A percentile compares a stretch with the other conserved stretches of the same genome.
phyloP scores from a whole-genome alignment of 2,797 vertebrate species.

The Natrix natrix region DNA sequence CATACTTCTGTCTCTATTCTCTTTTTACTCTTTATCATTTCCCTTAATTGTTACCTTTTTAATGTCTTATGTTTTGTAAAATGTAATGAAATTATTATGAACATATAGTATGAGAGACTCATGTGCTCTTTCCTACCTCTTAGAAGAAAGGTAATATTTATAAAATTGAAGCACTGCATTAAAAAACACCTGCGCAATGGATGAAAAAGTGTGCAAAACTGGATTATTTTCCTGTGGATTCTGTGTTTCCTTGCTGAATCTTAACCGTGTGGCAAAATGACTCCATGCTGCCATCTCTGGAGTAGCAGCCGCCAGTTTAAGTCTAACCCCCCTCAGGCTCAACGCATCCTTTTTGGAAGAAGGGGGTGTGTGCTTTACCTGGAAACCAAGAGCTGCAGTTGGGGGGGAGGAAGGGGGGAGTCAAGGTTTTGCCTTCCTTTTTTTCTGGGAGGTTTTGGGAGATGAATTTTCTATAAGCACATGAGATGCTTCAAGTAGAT shows the following conservation, averaged over 20 bases:
- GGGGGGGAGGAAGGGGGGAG: too few relatives aligned
- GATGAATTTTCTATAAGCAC: background rate
- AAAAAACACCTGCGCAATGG: background rate
- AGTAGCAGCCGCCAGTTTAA: accelerated
- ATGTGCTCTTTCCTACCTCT: background rate
- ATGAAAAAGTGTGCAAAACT: accelerated
- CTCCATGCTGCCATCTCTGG: background rate
- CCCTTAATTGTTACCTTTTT: too few relatives aligned
- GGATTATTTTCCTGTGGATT: background rate
- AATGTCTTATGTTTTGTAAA: too few relatives aligned
- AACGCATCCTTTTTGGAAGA: background rate
- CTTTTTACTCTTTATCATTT: too few relatives aligned
- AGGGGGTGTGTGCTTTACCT: too few relatives aligned
- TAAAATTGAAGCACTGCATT: background rate
- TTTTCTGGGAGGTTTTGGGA: background rate
- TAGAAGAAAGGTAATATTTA: background rate
- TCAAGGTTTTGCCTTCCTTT: background rate
- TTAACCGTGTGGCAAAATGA: background rate
- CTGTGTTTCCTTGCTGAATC: background rate
- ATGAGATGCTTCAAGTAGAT: background rate
- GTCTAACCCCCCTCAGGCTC: too few relatives aligned
- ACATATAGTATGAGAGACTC: too few relatives aligned
- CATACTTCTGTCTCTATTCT: too few relatives aligned
- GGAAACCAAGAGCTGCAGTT: background rate
- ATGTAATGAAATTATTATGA: too few relatives aligned